Evolutionary conservation across 1,140 invertebrate genomes (phyloP).

Genomic region (Lepidurus packardi): DNA sequence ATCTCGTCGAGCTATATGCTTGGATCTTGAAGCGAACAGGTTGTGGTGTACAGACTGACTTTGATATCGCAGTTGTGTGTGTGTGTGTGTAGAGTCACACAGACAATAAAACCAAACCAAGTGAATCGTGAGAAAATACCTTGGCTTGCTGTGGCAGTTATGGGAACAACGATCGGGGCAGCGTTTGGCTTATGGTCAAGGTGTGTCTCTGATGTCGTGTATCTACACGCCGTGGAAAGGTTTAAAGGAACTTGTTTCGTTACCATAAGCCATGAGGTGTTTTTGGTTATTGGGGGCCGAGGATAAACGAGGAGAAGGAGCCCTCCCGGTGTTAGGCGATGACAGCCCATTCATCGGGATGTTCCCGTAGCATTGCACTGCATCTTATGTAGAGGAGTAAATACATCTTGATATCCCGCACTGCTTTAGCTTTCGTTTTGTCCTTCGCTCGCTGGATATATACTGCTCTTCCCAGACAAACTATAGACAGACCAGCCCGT

Average conservation of each 20-base stretch:
- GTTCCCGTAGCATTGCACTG: conserved; percentile 13
- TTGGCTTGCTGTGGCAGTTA: background rate
- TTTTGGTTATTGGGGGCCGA: background rate
- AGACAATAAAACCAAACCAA: background rate
- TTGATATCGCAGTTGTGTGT: background rate
- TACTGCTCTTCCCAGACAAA: background rate
- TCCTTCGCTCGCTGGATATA: background rate
- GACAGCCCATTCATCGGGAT: conserved; percentile 20
- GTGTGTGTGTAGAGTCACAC: background rate
- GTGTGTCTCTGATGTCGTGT: conserved; percentile 13
- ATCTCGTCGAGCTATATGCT: too few relatives aligned
- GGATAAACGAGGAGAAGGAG: conserved; percentile 10
- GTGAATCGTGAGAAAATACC: conserved; percentile 19
- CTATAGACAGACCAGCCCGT: background rate
- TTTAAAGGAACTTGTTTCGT: conserved; percentile 8
- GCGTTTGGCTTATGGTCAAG: background rate
- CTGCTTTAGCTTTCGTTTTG: conserved; percentile 2
- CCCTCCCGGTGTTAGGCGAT: conserved; percentile 16
- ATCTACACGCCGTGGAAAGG: background rate
- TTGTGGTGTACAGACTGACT: background rate
- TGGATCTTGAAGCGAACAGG: too few relatives aligned
- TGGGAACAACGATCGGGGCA: background rate
- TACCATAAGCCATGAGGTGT: conserved; percentile 19
- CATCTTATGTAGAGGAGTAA: background rate
- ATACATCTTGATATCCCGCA: conserved; percentile 14